Conservation (phyloP, 2,797 vertebrate genomes). For the Botia kubotai region DNA sequence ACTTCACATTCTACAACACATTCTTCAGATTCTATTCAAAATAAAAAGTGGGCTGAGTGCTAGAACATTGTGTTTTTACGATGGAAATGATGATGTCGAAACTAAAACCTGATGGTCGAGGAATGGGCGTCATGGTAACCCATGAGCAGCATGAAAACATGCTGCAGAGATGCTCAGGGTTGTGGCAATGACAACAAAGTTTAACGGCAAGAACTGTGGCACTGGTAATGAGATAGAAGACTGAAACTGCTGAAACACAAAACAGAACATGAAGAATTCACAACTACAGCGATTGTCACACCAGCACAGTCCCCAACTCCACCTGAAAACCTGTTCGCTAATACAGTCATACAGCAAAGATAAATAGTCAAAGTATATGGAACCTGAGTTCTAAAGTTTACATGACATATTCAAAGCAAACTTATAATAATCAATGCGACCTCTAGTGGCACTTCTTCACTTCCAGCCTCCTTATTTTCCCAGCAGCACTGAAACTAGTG, state of each 20-base stretch:
- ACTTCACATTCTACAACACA: neutral
- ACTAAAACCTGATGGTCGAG: neutral
- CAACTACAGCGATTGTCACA: neutral
- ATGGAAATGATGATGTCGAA: constrained; percentile 6
- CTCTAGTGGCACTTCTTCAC: neutral
- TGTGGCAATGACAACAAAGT: constrained; percentile 6
- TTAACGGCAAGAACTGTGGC: constrained; percentile 1
- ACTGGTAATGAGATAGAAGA: neutral
- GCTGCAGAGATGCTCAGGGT: constrained; percentile 9
- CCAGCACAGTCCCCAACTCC: neutral
- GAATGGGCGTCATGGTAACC: constrained; percentile 23
- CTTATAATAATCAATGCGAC: neutral
- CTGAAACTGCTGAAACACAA: constrained; percentile 26
- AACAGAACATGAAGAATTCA: neutral
- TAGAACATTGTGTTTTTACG: constrained; percentile 16
- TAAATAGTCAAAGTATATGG: neutral
- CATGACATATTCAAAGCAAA: neutral
- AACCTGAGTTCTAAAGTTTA: neutral
- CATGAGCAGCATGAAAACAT: constrained; percentile 25
- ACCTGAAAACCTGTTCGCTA: constrained; percentile 15
- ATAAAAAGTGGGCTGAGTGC: neutral
- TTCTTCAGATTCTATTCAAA: neutral
- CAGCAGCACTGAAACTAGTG: neutral
- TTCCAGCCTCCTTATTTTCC: neutral
- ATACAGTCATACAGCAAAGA: neutral